phyloP scores from a whole-genome alignment of 2,888 invertebrate genomes.

The Mesorhabditis sp. region DNA sequence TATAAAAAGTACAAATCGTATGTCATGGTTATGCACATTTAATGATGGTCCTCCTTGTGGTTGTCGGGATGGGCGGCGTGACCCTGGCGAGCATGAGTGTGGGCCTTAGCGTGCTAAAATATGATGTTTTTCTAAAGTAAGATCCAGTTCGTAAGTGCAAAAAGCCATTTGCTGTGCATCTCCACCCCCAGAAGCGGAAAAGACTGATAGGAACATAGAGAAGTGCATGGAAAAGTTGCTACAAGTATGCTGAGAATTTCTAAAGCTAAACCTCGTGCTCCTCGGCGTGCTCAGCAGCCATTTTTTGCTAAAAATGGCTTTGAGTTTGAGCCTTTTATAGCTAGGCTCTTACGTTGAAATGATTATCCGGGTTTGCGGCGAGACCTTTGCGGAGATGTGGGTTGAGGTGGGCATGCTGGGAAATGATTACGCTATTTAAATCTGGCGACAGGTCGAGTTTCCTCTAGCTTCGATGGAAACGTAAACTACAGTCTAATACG shows the following conservation, averaged over 20 bases:
- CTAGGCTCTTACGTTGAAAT: conserved; percentile 3
- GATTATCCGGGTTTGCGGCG: background rate
- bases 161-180: background rate
- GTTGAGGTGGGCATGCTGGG: background rate
- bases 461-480: too few relatives aligned
- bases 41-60: background rate
- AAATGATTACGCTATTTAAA: background rate
- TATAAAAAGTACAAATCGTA: too few relatives aligned
- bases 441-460: too few relatives aligned
- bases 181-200: background rate
- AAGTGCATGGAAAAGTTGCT: background rate
- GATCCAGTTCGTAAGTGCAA: background rate
- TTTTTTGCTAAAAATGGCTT: background rate
- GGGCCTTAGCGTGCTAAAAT: conserved; percentile 2
- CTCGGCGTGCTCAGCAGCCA: background rate
- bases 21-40: background rate
- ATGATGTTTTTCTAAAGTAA: background rate
- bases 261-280: background rate
- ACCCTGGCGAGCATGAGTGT: conserved; percentile 3
- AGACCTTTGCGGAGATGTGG: background rate
- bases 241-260: background rate
- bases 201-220: background rate
- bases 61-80: conserved; percentile 1
- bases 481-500: too few relatives aligned
- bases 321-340: background rate